Percentiles rank a stretch among this genome's conserved stretches.
phyloP scores from a whole-genome alignment of 2,797 vertebrate genomes.

The Mustela erminea region DNA sequence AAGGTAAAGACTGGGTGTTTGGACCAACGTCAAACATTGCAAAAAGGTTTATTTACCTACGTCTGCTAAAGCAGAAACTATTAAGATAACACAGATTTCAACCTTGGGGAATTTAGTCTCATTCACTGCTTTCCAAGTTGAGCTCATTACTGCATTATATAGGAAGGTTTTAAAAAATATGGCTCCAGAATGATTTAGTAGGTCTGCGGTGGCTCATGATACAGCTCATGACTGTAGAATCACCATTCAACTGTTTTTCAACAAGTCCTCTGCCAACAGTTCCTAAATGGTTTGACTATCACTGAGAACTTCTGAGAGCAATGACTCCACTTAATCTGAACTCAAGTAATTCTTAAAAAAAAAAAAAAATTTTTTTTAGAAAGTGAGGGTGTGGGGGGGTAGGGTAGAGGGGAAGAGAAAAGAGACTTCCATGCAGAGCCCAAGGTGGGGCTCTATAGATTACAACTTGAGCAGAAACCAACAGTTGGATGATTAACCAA shows the following conservation, averaged over 20 bases:
- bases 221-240: neutral
- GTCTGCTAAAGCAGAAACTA: neutral
- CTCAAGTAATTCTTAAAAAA: neutral
- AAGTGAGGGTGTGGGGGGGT: neutral
- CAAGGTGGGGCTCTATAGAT: neutral
- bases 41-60: neutral
- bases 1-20: neutral
- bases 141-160: neutral
- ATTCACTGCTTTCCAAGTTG: neutral
- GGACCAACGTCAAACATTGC: neutral
- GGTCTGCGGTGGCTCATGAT: neutral
- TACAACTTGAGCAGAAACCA: neutral
- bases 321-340: neutral
- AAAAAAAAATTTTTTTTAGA: too few species aligned
- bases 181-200: neutral
- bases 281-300: neutral
- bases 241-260: conserved; percentile 41
- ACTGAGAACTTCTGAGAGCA: conserved; percentile 6
- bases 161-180: neutral
- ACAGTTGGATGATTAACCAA: neutral
- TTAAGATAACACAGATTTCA: neutral
- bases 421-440: neutral
- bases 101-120: neutral
- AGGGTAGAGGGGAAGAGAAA: neutral
- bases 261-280: neutral